Evolutionary conservation across 2,888 invertebrate species (phyloP), one percentile per base, ranked within the genome.

Genomic region (Patella depressa): DNA sequence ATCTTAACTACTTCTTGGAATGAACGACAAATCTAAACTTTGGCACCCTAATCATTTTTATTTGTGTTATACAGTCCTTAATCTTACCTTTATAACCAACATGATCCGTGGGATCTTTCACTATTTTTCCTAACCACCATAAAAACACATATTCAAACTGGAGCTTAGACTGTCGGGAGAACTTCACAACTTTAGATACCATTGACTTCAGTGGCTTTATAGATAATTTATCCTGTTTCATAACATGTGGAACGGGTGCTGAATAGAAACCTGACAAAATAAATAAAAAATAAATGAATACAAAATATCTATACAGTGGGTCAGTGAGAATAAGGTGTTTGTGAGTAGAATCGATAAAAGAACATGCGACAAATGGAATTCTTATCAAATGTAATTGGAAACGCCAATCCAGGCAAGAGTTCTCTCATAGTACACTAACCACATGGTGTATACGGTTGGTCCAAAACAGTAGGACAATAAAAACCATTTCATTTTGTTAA

Each of bases 81-180:
- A 17, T 69, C 78, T 76, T 77, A 87, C 88, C 88, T 86, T 87
- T 88, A 72, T 85, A 85, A 2, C 86, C 87, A 24, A 83, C 81
- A 73, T 84, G 85, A 14, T 81, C 79, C 73, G 84, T 81, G 12
- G 79, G 77, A 11, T 80, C 83, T 72, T 84, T 84, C 15, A 80
- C 74, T 71, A 85, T 84, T 80, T 87, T 86, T 3, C 84, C 83
- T 71, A 89, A 77, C 80, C 84, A 84, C 85, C 86, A 86, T 17
- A 88, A 76, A 2, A 88, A 76, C 14, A 87, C 78, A 80, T 89
- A 89, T 80, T 89, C 89, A 71, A 89, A 73, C 76, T 88, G 88
- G 19, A 85, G 77, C 75, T 85, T 86, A 72, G 87, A 81, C 14
- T 78, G 76, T 3, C 86, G 81, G 12, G 80, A 79, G 71, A 88